Evolutionary conservation across 2,888 invertebrate genomes (phyloP).

Genomic region (Calameuta idolon): DNA sequence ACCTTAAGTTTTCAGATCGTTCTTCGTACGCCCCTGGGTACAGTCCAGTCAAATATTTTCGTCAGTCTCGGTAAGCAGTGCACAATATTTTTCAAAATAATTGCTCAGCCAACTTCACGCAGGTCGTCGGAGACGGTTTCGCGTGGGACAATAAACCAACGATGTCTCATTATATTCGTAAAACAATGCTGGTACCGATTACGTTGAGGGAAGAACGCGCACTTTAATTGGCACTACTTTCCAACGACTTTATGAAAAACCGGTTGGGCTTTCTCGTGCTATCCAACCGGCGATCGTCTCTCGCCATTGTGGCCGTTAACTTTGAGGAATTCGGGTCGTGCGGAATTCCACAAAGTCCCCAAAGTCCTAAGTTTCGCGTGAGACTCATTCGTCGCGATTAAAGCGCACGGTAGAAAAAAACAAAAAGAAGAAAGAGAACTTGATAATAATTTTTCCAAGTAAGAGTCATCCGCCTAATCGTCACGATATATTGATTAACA

Average conservation of each 20-base stretch:
- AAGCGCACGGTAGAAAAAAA: not conserved
- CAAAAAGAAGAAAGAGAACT: not conserved
- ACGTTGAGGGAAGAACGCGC: not conserved
- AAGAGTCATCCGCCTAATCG: not conserved
- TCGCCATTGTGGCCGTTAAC: not conserved
- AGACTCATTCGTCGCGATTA: not conserved
- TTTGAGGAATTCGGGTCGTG: not conserved
- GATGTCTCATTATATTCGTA: not conserved
- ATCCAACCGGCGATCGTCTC: not conserved
- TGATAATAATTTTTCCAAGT: not conserved
- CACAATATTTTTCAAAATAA: not conserved
- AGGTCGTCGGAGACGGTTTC: not conserved
- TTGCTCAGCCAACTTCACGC: not conserved
- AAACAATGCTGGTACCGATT: conserved; percentile 1
- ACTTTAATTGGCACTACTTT: conserved; percentile 7
- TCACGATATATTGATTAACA: not conserved
- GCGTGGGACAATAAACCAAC: not conserved
- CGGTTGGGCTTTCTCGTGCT: not conserved
- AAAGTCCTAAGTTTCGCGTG: not conserved
- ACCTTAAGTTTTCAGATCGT: not conserved
- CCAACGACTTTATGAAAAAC: not conserved
- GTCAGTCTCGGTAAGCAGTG: not conserved
- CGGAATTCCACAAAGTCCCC: not conserved
- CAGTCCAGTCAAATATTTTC: not conserved
- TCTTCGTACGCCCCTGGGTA: not conserved